phyloP scores from a whole-genome alignment of 2,113 vertebrate genomes.

The Microtus pennsylvanicus region DNA sequence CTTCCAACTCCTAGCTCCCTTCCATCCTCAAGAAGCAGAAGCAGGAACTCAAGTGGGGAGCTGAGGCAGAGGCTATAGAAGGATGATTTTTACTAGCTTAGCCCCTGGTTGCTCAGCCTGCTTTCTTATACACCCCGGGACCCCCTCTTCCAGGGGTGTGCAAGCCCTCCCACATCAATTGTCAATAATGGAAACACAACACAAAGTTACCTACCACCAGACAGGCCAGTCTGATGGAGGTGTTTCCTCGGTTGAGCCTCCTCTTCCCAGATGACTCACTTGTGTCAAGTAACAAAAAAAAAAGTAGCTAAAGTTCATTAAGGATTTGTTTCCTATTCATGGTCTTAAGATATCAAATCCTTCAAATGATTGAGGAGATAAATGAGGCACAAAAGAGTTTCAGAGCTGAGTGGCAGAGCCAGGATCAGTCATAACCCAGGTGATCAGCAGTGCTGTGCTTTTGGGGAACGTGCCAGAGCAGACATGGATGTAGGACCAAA shows the following conservation, averaged over 20 bases:
- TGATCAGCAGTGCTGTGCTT: not conserved
- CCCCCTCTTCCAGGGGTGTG: not conserved
- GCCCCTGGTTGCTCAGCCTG: not conserved
- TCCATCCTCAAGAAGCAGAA: not conserved
- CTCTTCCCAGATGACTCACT: not conserved
- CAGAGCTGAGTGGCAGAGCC: not conserved
- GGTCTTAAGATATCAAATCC: not conserved
- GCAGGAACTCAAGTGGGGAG: not conserved
- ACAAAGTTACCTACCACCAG: too few relatives aligned
- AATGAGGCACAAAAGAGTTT: not conserved
- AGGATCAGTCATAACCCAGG: not conserved
- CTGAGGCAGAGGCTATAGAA: not conserved
- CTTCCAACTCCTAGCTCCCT: not conserved
- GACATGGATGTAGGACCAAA: not conserved
- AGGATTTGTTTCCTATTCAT: not conserved
- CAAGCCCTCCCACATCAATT: not conserved
- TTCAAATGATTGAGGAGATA: not conserved
- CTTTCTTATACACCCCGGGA: not conserved
- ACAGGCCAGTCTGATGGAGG: too few relatives aligned
- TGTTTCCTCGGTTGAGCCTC: not conserved
- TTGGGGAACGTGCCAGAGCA: not conserved
- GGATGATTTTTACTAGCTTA: not conserved
- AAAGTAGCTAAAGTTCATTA: not conserved
- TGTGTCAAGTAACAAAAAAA: not conserved
- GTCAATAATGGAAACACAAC: too few relatives aligned